These are phyloP conservation scores for Simalia tracyae DNA, from an alignment of 2,797 vertebrate genomes.

Conservation along the genomic window DNA sequence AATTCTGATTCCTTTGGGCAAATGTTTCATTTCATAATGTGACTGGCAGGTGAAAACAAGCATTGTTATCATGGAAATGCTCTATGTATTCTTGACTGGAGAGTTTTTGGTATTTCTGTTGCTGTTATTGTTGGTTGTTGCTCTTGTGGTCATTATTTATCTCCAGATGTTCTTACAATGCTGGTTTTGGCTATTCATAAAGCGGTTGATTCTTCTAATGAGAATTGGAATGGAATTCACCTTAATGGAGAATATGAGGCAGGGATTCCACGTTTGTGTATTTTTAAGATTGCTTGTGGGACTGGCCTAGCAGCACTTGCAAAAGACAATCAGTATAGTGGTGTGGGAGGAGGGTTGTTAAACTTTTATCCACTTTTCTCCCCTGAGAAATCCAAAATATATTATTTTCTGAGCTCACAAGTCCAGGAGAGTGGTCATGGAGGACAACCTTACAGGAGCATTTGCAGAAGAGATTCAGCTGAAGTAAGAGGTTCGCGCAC, in stretches of 20 bases:
- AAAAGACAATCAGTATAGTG: background rate
- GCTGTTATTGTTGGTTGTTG: slow-evolving; percentile 22
- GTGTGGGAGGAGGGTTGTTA: background rate
- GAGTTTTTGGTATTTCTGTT: background rate
- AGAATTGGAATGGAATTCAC: background rate
- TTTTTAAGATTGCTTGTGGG: background rate
- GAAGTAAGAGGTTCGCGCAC: background rate
- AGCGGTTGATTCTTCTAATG: background rate
- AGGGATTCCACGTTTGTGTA: background rate
- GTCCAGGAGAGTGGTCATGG: background rate
- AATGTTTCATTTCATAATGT: slow-evolving; percentile 54
- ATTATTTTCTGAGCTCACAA: background rate
- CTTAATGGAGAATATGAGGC: background rate
- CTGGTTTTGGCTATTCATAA: slow-evolving; percentile 6
- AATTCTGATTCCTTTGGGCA: slow-evolving; percentile 37
- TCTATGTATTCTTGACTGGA: slow-evolving; percentile 10
- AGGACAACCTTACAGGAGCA: background rate
- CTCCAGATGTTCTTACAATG: background rate
- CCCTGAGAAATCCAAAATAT: background rate
- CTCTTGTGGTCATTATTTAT: slow-evolving; percentile 28
- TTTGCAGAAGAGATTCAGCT: background rate
- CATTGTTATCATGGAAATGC: slow-evolving; percentile 58
- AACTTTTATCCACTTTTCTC: background rate
- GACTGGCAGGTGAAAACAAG: slow-evolving; percentile 45
- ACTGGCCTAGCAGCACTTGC: background rate